phyloP scores from a whole-genome alignment of 2,113 vertebrate species.

The Sturnus vulgaris region DNA sequence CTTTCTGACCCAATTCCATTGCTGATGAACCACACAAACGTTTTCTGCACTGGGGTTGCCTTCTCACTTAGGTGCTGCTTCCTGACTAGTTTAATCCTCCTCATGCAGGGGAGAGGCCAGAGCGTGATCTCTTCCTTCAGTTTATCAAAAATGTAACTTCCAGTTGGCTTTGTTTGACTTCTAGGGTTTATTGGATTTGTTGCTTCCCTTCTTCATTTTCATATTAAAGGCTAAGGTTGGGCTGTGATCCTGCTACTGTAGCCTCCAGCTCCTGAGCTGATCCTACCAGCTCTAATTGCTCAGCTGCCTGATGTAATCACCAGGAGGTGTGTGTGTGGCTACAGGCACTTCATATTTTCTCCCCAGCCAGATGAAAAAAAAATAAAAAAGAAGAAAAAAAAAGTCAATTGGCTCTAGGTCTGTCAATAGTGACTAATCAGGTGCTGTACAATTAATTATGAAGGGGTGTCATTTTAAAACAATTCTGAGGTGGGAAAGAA shows the following conservation, averaged over 20 bases:
- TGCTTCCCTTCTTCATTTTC: conserved; percentile 52
- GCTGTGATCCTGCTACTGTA: conserved; percentile 22
- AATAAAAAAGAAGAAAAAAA: background rate
- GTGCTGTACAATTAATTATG: conserved; percentile 61
- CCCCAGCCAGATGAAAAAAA: background rate
- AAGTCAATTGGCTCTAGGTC: conserved; percentile 41
- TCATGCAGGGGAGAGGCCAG: background rate
- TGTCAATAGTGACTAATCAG: conserved; percentile 68
- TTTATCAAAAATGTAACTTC: background rate
- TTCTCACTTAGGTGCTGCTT: background rate
- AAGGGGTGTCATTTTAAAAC: conserved; percentile 61
- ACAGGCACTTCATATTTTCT: conserved; percentile 34
- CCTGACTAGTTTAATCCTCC: background rate
- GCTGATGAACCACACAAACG: background rate
- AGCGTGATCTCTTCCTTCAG: background rate
- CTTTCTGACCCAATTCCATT: background rate
- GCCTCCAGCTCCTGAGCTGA: conserved; percentile 20
- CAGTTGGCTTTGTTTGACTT: conserved; percentile 45
- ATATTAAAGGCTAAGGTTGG: conserved; percentile 36
- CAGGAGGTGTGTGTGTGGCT: background rate
- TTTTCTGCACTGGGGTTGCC: background rate
- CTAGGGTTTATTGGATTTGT: conserved; percentile 25
- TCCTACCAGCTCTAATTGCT: conserved; percentile 16
- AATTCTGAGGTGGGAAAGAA: conserved; percentile 63
- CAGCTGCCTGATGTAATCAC: conserved; percentile 47